Conservation (phyloP, 2,888 invertebrate genomes). For the Lepidocyrtoides sp. region DNA sequence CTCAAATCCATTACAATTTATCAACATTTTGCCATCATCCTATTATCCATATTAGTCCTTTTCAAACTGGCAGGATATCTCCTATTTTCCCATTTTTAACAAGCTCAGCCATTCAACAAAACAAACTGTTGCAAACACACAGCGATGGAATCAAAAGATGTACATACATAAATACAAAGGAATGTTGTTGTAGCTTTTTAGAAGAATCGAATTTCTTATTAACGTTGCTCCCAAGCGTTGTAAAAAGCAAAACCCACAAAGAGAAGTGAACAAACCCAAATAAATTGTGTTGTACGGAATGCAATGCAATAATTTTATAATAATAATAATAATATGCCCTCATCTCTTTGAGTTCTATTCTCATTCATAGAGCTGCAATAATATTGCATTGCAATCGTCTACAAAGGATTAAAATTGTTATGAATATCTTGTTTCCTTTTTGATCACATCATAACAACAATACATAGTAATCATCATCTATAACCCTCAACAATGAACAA, state of each 20-base stretch:
- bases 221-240: too few relatives aligned
- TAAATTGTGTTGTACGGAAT: background rate
- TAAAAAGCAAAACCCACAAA: background rate
- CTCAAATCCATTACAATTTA: conserved; percentile 33
- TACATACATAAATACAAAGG: background rate
- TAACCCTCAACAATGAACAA: conserved; percentile 26
- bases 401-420: conserved; percentile 52
- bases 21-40: background rate
- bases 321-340: too few relatives aligned
- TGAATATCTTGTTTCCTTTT: conserved; percentile 42
- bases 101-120: background rate
- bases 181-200: too few relatives aligned
- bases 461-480: background rate
- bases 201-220: background rate
- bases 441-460: conserved; percentile 19
- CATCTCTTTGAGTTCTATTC: too few relatives aligned
- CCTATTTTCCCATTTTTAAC: conserved; percentile 11
- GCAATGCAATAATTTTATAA: background rate
- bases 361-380: background rate
- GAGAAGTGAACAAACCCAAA: background rate
- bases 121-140: background rate
- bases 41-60: conserved; percentile 3
- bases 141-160: background rate
- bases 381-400: background rate
- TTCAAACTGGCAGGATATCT: background rate